Conservation (phyloP, 2,797 vertebrate species). For the Micromesistius poutassou region DNA sequence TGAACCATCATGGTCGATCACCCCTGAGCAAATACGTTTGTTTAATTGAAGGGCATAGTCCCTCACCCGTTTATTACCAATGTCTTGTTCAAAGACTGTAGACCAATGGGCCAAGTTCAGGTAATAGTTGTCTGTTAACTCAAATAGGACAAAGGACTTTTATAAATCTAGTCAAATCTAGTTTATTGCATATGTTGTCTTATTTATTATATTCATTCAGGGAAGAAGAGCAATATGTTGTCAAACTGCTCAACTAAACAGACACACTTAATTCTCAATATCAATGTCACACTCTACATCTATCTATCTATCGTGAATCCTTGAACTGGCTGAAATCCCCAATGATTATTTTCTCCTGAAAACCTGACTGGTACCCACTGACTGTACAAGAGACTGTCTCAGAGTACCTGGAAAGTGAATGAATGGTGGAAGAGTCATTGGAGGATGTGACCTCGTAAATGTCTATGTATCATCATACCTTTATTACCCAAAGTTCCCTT, state of each 20-base stretch:
- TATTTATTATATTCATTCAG: background rate
- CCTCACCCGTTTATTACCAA: background rate
- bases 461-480: background rate
- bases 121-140: background rate
- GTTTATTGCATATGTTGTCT: background rate
- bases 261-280: background rate
- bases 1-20: background rate
- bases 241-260: background rate
- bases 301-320: too few species aligned
- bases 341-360: background rate
- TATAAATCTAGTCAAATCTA: background rate
- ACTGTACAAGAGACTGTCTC: background rate
- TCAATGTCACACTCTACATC: background rate
- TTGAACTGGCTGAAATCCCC: background rate
- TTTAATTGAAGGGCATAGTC: background rate
- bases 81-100: background rate
- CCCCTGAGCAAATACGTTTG: background rate
- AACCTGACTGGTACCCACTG: background rate
- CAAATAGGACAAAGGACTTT: background rate
- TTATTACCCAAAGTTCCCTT: background rate
- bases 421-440: background rate
- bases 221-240: background rate
- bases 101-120: background rate
- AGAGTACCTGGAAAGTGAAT: background rate
- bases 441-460: background rate